These are phyloP conservation scores for Dryobotodes eremita DNA, from an alignment of 2,888 invertebrate species.

Conservation along the genomic window DNA sequence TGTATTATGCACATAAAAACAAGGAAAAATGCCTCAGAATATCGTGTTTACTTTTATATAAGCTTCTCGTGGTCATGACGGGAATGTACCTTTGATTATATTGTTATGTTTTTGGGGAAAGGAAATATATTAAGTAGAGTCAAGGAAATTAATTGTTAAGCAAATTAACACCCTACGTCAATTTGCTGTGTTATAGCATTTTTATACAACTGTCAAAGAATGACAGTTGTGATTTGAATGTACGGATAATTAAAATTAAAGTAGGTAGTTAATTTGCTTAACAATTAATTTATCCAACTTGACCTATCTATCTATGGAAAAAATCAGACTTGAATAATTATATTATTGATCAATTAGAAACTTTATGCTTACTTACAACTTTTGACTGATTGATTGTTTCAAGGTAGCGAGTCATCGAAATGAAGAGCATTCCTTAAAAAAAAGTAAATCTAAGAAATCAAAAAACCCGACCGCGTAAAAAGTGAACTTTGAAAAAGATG, in stretches of 20 bases:
- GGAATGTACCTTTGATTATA: conserved; percentile 22
- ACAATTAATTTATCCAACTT: not conserved
- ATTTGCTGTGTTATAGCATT: not conserved
- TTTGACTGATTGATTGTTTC: not conserved
- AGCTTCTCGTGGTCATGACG: not conserved
- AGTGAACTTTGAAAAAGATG: no score
- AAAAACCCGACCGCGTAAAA: no score
- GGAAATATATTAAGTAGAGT: not conserved
- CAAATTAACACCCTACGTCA: not conserved
- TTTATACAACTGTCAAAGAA: not conserved
- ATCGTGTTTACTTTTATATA: conserved; percentile 36
- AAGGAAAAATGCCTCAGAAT: conserved; percentile 50
- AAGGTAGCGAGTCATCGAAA: not conserved
- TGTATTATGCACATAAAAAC: conserved; percentile 52
- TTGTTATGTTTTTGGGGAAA: not conserved
- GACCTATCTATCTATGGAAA: not conserved
- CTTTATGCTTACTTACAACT: not conserved
- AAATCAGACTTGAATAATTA: not conserved
- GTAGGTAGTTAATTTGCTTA: not conserved
- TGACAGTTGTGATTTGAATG: not conserved
- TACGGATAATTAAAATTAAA: not conserved
- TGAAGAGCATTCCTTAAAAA: not conserved
- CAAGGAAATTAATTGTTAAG: not conserved
- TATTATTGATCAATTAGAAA: not conserved
- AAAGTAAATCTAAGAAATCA: no score